phyloP scores from a whole-genome alignment of 2,113 vertebrate genomes.

The Numenius arquata region DNA sequence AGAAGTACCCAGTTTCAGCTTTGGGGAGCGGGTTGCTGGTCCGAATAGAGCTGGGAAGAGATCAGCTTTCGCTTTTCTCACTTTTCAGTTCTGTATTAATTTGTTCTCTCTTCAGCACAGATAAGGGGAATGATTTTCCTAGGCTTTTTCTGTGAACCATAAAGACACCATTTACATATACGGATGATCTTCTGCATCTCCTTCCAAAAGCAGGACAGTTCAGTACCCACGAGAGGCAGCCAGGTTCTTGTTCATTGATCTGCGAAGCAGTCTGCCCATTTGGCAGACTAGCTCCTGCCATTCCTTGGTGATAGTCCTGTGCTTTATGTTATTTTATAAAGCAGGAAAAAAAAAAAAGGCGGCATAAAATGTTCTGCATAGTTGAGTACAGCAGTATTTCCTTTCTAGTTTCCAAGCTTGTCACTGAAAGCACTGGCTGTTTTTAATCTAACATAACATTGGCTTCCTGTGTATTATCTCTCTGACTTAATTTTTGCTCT shows the following conservation, averaged over 20 bases:
- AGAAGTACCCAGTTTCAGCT: not conserved
- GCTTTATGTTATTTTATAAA: not conserved
- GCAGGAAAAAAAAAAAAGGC: not conserved
- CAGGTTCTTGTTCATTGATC: not conserved
- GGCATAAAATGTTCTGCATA: not conserved
- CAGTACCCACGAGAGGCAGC: not conserved
- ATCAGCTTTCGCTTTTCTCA: not conserved
- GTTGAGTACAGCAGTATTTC: conserved; percentile 5
- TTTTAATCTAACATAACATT: conserved; percentile 40
- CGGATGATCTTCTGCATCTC: not conserved
- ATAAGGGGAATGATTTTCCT: not conserved
- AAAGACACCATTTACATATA: not conserved
- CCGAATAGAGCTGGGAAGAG: not conserved
- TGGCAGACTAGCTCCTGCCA: not conserved
- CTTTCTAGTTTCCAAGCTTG: conserved; percentile 14
- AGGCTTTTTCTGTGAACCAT: not conserved
- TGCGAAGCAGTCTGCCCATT: not conserved
- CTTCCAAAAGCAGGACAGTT: not conserved
- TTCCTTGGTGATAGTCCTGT: not conserved
- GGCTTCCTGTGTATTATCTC: conserved; percentile 53
- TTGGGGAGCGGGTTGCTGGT: not conserved
- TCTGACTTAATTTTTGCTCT: conserved; percentile 25
- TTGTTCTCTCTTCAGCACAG: not conserved
- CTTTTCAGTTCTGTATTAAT: not conserved
- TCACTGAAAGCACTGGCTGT: conserved; percentile 8